Conservation (phyloP, 1,140 invertebrate genomes). For the Danaus plexippus region DNA sequence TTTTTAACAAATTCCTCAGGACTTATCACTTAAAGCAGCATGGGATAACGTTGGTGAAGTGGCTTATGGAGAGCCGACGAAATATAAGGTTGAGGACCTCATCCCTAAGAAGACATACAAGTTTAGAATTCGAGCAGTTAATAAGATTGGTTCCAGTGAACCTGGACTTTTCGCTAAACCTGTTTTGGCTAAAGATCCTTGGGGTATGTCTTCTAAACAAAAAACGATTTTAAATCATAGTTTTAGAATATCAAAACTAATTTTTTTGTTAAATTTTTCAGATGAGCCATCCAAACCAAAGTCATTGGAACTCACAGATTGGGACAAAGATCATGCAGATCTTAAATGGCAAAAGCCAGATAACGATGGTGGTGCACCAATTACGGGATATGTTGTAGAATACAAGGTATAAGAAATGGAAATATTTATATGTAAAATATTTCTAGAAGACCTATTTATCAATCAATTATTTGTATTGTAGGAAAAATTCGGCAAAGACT, state of each 20-base stretch:
- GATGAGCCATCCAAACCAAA: slow-evolving; percentile 95
- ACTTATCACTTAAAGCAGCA: slow-evolving; percentile 75
- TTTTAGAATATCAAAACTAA: no score
- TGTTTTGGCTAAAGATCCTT: slow-evolving; percentile 96
- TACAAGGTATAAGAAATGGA: slow-evolving; percentile 74
- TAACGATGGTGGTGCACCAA: slow-evolving; percentile 93
- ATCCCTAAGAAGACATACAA: slow-evolving; percentile 91
- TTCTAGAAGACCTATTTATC: not conserved
- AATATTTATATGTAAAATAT: not conserved
- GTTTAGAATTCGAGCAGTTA: slow-evolving; percentile 95
- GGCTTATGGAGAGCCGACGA: slow-evolving; percentile 75
- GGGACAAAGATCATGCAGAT: slow-evolving; percentile 96
- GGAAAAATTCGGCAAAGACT: slow-evolving; percentile 93
- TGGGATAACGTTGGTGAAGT: slow-evolving; percentile 90
- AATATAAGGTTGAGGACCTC: slow-evolving; percentile 91
- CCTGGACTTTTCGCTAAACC: slow-evolving; percentile 88
- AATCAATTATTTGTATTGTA: slow-evolving; percentile 23
- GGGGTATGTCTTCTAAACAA: slow-evolving; percentile 78
- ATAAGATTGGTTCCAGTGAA: slow-evolving; percentile 91
- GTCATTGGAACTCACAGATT: slow-evolving; percentile 91
- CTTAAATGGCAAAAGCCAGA: slow-evolving; percentile 93
- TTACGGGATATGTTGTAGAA: slow-evolving; percentile 94
- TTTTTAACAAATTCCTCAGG: slow-evolving; percentile 29
- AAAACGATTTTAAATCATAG: slow-evolving; percentile 5
- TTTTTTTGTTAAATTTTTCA: slow-evolving; percentile 47